Percentiles rank a stretch among this genome's conserved stretches.
These are phyloP conservation scores for Petroica traversi DNA, from an alignment of 2,113 vertebrate species.

Conservation along the genomic window DNA sequence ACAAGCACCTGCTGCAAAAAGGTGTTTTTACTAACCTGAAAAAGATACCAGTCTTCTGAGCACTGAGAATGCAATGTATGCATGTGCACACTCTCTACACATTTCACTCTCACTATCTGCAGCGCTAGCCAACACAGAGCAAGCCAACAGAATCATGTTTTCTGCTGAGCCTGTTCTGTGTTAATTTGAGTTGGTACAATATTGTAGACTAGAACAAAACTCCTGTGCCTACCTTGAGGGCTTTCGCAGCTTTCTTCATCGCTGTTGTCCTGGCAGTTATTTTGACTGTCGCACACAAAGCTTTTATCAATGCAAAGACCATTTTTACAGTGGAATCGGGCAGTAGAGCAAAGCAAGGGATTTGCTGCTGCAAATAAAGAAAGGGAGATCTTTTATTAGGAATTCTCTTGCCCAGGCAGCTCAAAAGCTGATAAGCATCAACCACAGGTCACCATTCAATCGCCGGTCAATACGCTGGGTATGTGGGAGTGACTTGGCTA, in stretches of 20 bases:
- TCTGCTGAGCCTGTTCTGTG: neutral
- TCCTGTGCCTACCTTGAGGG: conserved; percentile 81
- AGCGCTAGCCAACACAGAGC: neutral
- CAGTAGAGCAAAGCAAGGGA: conserved; percentile 90
- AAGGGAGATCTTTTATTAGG: conserved; percentile 1
- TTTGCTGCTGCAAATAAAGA: conserved; percentile 82
- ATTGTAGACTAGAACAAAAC: neutral
- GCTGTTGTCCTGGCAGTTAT: conserved; percentile 96
- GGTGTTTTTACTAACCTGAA: neutral
- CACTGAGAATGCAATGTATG: neutral
- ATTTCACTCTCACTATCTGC: neutral
- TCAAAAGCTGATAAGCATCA: neutral
- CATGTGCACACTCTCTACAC: too few species aligned
- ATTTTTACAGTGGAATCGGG: conserved; percentile 94
- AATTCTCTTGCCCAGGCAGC: neutral
- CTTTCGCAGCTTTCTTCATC: conserved; percentile 92
- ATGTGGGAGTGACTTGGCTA: neutral
- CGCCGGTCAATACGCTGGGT: neutral
- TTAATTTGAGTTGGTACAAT: neutral
- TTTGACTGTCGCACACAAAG: conserved; percentile 92
- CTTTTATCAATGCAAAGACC: conserved; percentile 96
- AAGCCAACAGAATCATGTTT: neutral
- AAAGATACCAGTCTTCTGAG: neutral
- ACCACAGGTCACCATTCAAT: neutral
- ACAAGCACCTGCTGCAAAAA: neutral